Evolutionary conservation across 2,797 vertebrate species (phyloP).

Genomic region (Cuculus canorus): DNA sequence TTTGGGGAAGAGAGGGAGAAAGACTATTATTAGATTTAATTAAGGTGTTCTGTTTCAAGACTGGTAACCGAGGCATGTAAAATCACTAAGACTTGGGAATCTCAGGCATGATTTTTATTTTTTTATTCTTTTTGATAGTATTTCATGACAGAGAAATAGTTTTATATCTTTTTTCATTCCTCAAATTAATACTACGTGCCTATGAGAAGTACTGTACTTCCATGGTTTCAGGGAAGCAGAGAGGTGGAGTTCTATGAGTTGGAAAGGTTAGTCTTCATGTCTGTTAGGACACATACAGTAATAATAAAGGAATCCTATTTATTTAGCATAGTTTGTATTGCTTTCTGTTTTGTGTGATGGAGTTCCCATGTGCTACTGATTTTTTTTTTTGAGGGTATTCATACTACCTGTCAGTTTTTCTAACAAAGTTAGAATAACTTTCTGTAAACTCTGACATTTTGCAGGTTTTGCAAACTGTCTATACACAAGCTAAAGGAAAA

Average conservation of each 20-base stretch:
- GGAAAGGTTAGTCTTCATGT: neutral
- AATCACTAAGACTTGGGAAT: neutral
- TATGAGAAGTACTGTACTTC: neutral
- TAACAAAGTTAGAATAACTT: neutral
- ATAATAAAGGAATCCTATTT: neutral
- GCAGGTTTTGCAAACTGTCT: neutral
- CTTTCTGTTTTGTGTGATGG: neutral
- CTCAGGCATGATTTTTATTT: neutral
- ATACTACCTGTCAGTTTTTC: neutral
- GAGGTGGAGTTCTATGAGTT: neutral
- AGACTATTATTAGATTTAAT: accelerated
- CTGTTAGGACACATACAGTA: neutral
- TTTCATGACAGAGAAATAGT: neutral
- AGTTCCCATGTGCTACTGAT: neutral
- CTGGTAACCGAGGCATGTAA: neutral
- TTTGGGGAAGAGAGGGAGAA: accelerated
- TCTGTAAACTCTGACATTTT: neutral
- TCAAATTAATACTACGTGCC: neutral
- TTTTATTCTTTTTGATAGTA: neutral
- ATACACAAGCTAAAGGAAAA: neutral
- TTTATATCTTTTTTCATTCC: neutral
- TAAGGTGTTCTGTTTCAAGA: neutral
- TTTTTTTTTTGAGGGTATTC: neutral
- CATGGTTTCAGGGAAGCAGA: neutral
- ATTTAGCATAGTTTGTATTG: neutral